These are phyloP conservation scores for Dendrocincla tyrannina DNA, from an alignment of 2,797 vertebrate species.

Conservation along the genomic window DNA sequence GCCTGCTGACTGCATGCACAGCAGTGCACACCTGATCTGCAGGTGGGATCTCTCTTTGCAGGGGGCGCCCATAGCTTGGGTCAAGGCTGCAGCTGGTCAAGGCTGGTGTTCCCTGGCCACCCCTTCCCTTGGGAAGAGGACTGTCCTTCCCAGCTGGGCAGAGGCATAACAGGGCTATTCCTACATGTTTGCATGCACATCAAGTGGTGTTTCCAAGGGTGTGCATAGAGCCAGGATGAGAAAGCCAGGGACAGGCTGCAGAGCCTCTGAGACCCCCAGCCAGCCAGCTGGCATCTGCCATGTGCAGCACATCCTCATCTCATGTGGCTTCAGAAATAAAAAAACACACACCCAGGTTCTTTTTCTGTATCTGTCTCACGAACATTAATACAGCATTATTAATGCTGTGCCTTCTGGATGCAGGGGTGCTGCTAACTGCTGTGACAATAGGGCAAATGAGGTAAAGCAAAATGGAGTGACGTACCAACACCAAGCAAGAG, in stretches of 20 bases:
- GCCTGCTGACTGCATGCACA: background rate
- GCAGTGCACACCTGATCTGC: background rate
- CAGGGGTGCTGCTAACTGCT: background rate
- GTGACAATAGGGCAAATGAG: background rate
- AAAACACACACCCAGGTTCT: background rate
- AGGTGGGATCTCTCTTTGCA: background rate
- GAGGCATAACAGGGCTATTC: background rate
- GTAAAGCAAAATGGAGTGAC: background rate
- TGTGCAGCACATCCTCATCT: background rate
- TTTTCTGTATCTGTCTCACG: background rate
- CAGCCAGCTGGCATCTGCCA: accelerated
- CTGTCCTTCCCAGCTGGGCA: background rate
- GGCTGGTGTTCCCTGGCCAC: background rate
- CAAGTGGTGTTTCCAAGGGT: accelerated
- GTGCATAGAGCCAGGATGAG: accelerated
- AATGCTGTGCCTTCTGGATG: background rate
- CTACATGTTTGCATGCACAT: accelerated
- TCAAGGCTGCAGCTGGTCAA: background rate
- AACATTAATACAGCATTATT: accelerated
- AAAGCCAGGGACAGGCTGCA: background rate
- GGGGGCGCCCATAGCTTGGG: background rate
- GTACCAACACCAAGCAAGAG: background rate
- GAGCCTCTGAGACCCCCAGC: background rate
- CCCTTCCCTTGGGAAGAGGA: background rate
- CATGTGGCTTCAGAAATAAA: background rate